Conservation (phyloP, 2,888 invertebrate species). For the Drosophila suboccidentalis region DNA sequence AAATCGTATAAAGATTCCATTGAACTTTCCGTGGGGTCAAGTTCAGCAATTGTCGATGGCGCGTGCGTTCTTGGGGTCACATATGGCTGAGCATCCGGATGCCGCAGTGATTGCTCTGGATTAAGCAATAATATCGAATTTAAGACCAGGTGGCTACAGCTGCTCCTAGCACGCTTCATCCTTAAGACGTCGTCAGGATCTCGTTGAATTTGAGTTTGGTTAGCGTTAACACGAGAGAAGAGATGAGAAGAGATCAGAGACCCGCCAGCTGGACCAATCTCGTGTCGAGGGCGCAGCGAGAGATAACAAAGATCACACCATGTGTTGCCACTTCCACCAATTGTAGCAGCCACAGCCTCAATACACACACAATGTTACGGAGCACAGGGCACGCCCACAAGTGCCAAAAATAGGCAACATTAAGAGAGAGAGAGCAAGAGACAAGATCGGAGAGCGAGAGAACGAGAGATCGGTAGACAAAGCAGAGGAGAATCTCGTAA, state of each 20-base stretch:
- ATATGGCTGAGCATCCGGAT: slow-evolving; percentile 28
- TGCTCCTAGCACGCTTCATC: slow-evolving; percentile 66
- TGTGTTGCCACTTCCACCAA: slow-evolving; percentile 71
- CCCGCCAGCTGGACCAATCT: slow-evolving; percentile 72
- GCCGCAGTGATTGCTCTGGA: slow-evolving; percentile 32
- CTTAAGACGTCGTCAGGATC: slow-evolving; percentile 23
- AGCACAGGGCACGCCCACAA: slow-evolving; percentile 76
- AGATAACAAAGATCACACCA: slow-evolving; percentile 73
- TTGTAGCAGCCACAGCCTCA: slow-evolving; percentile 39
- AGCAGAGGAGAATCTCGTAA: slow-evolving; percentile 47
- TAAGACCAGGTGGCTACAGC: slow-evolving; percentile 66
- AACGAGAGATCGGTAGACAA: slow-evolving; percentile 1
- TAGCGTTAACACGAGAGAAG: slow-evolving; percentile 42
- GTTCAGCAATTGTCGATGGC: slow-evolving; percentile 23
- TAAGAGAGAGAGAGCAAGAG: slow-evolving; percentile 28
- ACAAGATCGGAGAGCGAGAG: slow-evolving; percentile 14
- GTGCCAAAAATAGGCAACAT: slow-evolving; percentile 84
- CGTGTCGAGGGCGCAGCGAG: slow-evolving; percentile 36
- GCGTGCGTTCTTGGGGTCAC: slow-evolving; percentile 30
- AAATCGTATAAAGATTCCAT: background rate
- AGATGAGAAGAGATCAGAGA: slow-evolving; percentile 13
- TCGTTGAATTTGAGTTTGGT: slow-evolving; percentile 45
- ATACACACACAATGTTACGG: slow-evolving; percentile 24
- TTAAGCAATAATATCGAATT: slow-evolving; percentile 52
- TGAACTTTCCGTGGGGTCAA: slow-evolving; percentile 3